Conservation (phyloP, 2,113 vertebrate genomes). For the Semnornis frantzii region DNA sequence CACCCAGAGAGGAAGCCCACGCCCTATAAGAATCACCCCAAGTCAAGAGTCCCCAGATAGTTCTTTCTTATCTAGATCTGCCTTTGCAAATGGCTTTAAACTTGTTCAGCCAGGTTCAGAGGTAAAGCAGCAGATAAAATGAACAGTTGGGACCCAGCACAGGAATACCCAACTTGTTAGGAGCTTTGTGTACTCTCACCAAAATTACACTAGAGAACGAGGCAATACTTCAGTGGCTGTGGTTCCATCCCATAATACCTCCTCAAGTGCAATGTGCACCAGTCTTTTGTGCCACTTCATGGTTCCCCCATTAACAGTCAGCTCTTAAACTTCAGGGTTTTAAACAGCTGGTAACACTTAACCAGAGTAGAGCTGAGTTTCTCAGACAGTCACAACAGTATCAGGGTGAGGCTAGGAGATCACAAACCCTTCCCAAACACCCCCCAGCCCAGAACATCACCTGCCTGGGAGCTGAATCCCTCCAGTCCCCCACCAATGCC, state of each 20-base stretch:
- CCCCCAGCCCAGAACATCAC: not conserved
- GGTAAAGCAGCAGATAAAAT: not conserved
- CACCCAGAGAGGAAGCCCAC: not conserved
- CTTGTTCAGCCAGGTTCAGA: not conserved
- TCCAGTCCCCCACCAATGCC: not conserved
- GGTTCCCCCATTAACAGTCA: not conserved
- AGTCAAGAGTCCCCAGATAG: not conserved
- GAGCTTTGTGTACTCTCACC: not conserved
- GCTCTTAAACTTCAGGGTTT: not conserved
- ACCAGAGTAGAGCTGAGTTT: not conserved
- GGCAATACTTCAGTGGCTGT: not conserved
- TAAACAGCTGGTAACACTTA: not conserved
- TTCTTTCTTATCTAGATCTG: not conserved
- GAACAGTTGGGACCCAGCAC: not conserved
- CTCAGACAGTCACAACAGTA: not conserved
- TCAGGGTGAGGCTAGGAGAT: not conserved
- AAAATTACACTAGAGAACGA: not conserved
- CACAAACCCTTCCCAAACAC: not conserved
- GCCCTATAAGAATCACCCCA: not conserved
- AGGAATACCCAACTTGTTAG: not conserved
- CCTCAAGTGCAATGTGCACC: not conserved
- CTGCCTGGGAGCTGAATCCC: not conserved
- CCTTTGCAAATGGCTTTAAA: not conserved
- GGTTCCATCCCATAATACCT: not conserved
- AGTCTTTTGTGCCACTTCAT: not conserved